Conservation (phyloP, 2,888 invertebrate genomes). For the Agrotis segetum region DNA sequence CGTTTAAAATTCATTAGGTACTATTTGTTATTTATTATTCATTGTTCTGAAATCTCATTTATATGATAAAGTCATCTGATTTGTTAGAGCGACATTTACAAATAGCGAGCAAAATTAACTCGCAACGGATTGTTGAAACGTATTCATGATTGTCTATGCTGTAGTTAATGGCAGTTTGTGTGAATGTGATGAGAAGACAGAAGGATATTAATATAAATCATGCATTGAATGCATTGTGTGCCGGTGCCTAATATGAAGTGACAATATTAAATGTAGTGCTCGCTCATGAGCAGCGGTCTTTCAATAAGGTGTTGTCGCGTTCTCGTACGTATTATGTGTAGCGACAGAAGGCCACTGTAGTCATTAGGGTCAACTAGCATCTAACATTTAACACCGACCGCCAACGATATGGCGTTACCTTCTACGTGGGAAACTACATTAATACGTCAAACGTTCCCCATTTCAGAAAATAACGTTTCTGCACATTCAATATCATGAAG, state of each 20-base stretch:
- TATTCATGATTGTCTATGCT: conserved; percentile 24
- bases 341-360: conserved; percentile 78
- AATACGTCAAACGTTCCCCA: background rate
- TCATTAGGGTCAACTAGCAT: conserved; percentile 86
- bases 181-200: conserved; percentile 41
- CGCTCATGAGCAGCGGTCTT: conserved; percentile 43
- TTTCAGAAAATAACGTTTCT: background rate
- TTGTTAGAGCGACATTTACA: conserved; percentile 35
- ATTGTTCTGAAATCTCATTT: conserved; percentile 46
- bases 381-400: conserved; percentile 69
- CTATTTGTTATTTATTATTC: conserved; percentile 34
- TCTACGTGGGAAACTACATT: conserved; percentile 42
- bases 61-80: conserved; percentile 48
- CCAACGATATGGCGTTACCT: conserved; percentile 61
- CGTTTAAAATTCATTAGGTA: conserved; percentile 30
- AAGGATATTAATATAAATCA: conserved; percentile 46
- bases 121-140: conserved; percentile 23
- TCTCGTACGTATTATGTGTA: conserved; percentile 46
- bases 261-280: conserved; percentile 52
- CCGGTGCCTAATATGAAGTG: conserved; percentile 34
- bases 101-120: conserved; percentile 43
- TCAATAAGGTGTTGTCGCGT: conserved; percentile 57
- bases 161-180: conserved; percentile 44
- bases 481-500: background rate
- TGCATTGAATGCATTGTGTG: conserved; percentile 40